These are phyloP conservation scores for Ornithoptera priamus DNA, from an alignment of 2,888 invertebrate species.

Conservation along the genomic window DNA sequence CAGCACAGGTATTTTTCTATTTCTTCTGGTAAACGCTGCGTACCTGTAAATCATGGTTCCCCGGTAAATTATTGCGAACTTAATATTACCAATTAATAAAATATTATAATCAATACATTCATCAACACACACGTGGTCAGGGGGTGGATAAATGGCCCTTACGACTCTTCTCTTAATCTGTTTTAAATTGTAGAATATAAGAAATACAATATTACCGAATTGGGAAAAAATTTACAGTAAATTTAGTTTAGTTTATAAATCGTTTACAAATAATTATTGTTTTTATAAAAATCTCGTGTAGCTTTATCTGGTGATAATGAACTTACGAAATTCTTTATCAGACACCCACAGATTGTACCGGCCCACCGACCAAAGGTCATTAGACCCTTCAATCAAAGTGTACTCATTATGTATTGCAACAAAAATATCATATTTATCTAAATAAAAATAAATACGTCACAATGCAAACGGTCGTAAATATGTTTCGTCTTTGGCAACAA, in stretches of 20 bases:
- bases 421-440: constrained; percentile 36
- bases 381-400: constrained; percentile 39
- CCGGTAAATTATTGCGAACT: no score
- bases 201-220: no score
- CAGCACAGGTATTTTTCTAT: constrained; percentile 82
- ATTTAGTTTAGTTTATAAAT: no score
- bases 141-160: no score
- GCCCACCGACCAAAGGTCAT: constrained; percentile 46
- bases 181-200: no score
- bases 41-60: constrained; percentile 59
- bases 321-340: constrained; percentile 25
- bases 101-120: no score
- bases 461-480: constrained; percentile 61
- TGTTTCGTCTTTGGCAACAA: constrained; percentile 61
- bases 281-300: no score
- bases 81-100: no score
- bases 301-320: constrained; percentile 24
- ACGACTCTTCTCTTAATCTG: no score
- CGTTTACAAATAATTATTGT: no score
- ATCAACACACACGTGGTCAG: no score
- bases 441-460: constrained; percentile 53
- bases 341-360: constrained; percentile 28
- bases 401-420: constrained; percentile 40
- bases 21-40: constrained; percentile 73
- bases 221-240: no score